Evolutionary conservation across 2,113 vertebrate species (phyloP).

Genomic region (Nematolebias whitei): DNA sequence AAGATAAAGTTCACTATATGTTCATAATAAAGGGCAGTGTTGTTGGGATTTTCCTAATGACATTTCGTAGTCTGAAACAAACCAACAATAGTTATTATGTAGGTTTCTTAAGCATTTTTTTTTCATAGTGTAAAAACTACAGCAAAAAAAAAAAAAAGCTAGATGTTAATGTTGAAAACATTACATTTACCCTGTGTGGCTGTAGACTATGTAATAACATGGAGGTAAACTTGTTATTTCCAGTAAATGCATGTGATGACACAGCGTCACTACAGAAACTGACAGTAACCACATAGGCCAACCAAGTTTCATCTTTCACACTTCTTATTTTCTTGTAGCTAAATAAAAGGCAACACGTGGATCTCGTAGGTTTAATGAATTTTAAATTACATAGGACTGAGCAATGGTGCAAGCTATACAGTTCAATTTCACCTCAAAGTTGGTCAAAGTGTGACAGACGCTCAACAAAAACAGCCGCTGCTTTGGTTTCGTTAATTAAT

Average conservation of each 20-base stretch:
- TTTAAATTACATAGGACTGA: not conserved
- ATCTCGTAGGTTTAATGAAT: not conserved
- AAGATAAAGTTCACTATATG: constrained; percentile 23
- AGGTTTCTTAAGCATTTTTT: too few species aligned
- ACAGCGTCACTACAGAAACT: too few species aligned
- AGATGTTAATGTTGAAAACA: not conserved
- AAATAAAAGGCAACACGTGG: not conserved
- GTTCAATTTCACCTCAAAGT: not conserved
- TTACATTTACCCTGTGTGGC: not conserved
- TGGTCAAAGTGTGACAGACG: not conserved
- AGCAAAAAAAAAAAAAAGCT: not conserved
- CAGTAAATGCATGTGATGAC: not conserved
- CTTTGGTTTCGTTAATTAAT: too few species aligned
- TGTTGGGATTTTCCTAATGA: not conserved
- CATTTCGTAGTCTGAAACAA: not conserved
- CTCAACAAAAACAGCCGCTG: not conserved
- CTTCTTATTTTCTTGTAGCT: too few species aligned
- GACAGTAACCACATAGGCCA: too few species aligned
- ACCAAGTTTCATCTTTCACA: too few species aligned
- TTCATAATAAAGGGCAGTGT: constrained; percentile 10
- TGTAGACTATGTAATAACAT: not conserved
- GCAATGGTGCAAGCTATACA: too few species aligned
- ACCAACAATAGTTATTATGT: not conserved
- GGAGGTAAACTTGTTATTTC: not conserved
- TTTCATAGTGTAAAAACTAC: too few species aligned